Percentiles rank a stretch among this genome's conserved stretches.
These are phyloP conservation scores for Anolis apletophallus DNA, from an alignment of 2,797 vertebrate genomes.

Conservation along the genomic window DNA sequence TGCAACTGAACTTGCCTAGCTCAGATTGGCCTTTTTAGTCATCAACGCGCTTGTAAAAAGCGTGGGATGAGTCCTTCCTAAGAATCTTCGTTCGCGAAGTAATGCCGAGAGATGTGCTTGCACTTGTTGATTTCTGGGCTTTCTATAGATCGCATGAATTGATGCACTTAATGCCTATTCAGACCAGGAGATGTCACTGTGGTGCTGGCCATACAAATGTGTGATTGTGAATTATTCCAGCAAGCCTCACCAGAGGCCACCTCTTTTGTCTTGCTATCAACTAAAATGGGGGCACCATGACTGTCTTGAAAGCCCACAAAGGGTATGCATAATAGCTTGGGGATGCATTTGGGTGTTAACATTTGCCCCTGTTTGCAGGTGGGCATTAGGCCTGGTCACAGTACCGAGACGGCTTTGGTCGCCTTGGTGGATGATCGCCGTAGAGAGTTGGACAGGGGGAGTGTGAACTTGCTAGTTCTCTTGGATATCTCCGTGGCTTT, in stretches of 20 bases:
- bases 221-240: accelerated
- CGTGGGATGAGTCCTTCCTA: too few relatives aligned
- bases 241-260: not conserved
- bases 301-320: not conserved
- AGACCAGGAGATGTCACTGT: conserved; percentile 60
- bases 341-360: not conserved
- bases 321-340: not conserved
- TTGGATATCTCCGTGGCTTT: too few relatives aligned
- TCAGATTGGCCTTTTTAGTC: too few relatives aligned
- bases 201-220: conserved; percentile 15
- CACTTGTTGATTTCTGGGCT: not conserved
- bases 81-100: too few relatives aligned
- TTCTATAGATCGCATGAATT: not conserved
- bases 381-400: too few relatives aligned
- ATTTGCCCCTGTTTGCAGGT: not conserved
- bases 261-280: not conserved
- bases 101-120: too few relatives aligned
- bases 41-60: too few relatives aligned
- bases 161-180: not conserved
- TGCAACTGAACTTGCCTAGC: too few relatives aligned
- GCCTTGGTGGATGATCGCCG: too few relatives aligned
- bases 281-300: not conserved
- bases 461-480: too few relatives aligned
- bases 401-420: too few relatives aligned
- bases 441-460: too few relatives aligned